These are phyloP conservation scores for Thalassoma bifasciatum DNA, from an alignment of 2,113 vertebrate species.

Conservation along the genomic window DNA sequence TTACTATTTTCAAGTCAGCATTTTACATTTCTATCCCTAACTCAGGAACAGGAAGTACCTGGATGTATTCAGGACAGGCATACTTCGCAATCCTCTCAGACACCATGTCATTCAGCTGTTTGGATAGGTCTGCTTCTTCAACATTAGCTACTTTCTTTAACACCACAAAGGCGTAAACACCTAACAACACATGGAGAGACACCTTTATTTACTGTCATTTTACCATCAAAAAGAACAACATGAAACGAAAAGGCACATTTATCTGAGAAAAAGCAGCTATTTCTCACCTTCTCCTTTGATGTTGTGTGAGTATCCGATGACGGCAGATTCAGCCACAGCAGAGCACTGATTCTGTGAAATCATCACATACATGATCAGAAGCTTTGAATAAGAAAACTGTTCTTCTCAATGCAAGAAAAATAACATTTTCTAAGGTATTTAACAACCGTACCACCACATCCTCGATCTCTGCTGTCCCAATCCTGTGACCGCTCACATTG, in stretches of 20 bases:
- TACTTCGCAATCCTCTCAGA: constrained; percentile 85
- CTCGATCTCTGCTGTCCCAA: constrained; percentile 86
- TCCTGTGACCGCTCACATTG: constrained; percentile 85
- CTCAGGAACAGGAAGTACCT: constrained; percentile 70
- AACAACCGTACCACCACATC: constrained; percentile 80
- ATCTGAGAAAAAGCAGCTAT: neutral
- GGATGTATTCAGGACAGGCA: constrained; percentile 81
- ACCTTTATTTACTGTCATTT: neutral
- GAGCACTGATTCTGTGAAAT: constrained; percentile 82
- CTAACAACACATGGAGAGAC: constrained; percentile 55
- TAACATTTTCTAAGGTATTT: neutral
- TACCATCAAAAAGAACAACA: neutral
- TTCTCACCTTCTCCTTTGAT: constrained; percentile 86
- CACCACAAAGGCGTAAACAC: constrained; percentile 82
- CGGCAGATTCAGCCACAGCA: constrained; percentile 85
- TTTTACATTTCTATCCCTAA: neutral
- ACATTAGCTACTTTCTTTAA: constrained; percentile 76
- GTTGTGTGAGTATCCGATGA: constrained; percentile 81
- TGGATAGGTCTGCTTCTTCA: constrained; percentile 53
- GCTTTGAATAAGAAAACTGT: no score
- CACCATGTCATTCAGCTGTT: constrained; percentile 75
- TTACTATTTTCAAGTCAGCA: neutral
- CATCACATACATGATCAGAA: neutral
- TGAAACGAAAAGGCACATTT: neutral
- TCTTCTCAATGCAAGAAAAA: neutral